Percentiles rank a stretch among this genome's conserved stretches.
phyloP scores from a whole-genome alignment of 2,888 invertebrate genomes.

The Eupsilia transversa region DNA sequence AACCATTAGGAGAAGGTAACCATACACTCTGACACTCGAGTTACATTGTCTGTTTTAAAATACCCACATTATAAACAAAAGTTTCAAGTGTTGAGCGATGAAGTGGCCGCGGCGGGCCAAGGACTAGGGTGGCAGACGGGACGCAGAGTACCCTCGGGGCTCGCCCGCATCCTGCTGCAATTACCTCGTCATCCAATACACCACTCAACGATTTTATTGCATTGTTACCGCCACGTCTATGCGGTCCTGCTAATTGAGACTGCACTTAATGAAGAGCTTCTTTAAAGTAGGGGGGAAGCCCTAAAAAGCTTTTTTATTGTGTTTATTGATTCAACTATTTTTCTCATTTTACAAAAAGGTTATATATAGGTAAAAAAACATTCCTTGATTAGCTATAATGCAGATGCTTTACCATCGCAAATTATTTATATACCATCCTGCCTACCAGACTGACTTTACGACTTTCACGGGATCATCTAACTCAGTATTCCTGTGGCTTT shows the following conservation, averaged over 20 bases:
- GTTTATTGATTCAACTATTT: background rate
- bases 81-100: constrained; percentile 54
- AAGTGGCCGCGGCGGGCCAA: constrained; percentile 63
- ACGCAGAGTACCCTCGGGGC: constrained; percentile 53
- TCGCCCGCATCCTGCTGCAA: constrained; percentile 74
- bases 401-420: background rate
- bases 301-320: background rate
- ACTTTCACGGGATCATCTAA: constrained; percentile 6
- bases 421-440: background rate
- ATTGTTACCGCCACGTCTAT: constrained; percentile 63
- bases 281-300: constrained; percentile 28
- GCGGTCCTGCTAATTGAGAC: constrained; percentile 60
- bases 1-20: constrained; percentile 46
- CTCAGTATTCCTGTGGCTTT: constrained; percentile 15
- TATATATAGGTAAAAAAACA: no score
- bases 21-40: constrained; percentile 24
- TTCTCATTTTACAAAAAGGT: background rate
- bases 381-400: background rate
- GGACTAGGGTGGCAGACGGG: constrained; percentile 56
- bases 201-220: constrained; percentile 62
- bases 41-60: constrained; percentile 54
- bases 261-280: constrained; percentile 39
- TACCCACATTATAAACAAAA: constrained; percentile 53
- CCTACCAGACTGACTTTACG: constrained; percentile 24
- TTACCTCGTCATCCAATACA: constrained; percentile 65